Conservation (phyloP, 2,888 invertebrate genomes). For the Nematopogon swammerdamellus region DNA sequence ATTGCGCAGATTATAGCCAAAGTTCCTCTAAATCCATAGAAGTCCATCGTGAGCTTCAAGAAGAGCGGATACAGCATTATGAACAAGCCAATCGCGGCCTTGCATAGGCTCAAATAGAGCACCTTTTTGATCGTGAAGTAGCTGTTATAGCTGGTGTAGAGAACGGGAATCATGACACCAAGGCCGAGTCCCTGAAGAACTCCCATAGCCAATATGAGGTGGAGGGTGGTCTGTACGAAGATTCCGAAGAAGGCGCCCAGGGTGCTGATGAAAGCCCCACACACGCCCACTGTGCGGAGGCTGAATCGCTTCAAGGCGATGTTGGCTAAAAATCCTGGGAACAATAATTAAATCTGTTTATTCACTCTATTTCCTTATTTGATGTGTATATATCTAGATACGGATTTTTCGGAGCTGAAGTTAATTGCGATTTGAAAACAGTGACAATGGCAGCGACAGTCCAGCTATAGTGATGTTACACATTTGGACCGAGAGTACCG, state of each 20-base stretch:
- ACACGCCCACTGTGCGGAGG: constrained; percentile 62
- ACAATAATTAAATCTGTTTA: too few relatives aligned
- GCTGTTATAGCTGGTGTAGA: constrained; percentile 70
- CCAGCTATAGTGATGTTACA: too few relatives aligned
- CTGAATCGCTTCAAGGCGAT: constrained; percentile 63
- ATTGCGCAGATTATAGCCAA: constrained; percentile 65
- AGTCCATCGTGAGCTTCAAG: constrained; percentile 59
- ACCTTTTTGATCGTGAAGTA: constrained; percentile 70
- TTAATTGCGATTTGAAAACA: too few relatives aligned
- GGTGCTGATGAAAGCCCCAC: constrained; percentile 62
- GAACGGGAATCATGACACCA: constrained; percentile 69
- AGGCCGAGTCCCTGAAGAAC: constrained; percentile 63
- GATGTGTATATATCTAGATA: too few relatives aligned
- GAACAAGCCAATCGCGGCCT: constrained; percentile 65
- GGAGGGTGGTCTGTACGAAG: constrained; percentile 60
- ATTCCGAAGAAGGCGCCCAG: constrained; percentile 60
- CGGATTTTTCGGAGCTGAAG: too few relatives aligned
- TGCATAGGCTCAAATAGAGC: constrained; percentile 67
- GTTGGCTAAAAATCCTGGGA: constrained; percentile 64
- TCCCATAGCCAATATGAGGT: constrained; percentile 64
- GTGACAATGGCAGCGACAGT: too few relatives aligned
- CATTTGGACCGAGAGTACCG: too few relatives aligned
- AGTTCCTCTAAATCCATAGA: constrained; percentile 70
- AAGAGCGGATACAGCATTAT: constrained; percentile 66
- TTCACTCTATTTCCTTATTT: too few relatives aligned